Evolutionary conservation across 2,113 vertebrate genomes (phyloP), one percentile per base, ranked within the genome.

Genomic region (Tonatia bakeri): DNA sequence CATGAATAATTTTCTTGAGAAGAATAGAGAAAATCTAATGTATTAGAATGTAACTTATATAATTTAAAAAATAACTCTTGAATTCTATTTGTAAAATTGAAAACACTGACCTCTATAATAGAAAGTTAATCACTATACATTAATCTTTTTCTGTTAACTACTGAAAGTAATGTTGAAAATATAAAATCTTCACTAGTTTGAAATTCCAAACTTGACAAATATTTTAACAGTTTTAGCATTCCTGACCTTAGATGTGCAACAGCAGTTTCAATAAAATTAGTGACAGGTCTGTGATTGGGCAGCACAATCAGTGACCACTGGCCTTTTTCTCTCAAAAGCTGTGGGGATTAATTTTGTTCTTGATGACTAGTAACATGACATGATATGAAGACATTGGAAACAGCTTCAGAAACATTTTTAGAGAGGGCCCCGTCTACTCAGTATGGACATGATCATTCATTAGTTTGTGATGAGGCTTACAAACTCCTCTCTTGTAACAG

Each of bases 1-100:
- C 17, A 95, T 75, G 79, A 90, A 96, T 96, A 87, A 83, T 95
- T 97, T 97, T 95, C 50, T 88, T 43, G 43, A 88, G 47, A 54
- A 92, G 82, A 96, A 67, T 12, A 88, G n/a, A 65, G 76, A 93
- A 82, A 84, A 2, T 6, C 0, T 24, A 22, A 90, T 17, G 95
- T 75, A 95, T 96, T 87, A 54, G 43, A 65, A 50, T 14, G 24
- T 84, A 96, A 87, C 19, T 19, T 47, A n/a, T 16, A 77, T 22
- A 90, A 90, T 43, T 95, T 95, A 28, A 3, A 17, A 96, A 94
- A 94, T 96, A 65, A 95, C 28, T 9, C 5, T 59, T 85, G 67
- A 70, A 83, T 97, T 97, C 82, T 31, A 17, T 31, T 90, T 40
- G n/a, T 28, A 90, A 45, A 95, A 89, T 91, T 88, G 22, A 91